These are phyloP conservation scores for Sarcophaga bullata DNA, from an alignment of 1,140 invertebrate species.

Conservation along the genomic window DNA sequence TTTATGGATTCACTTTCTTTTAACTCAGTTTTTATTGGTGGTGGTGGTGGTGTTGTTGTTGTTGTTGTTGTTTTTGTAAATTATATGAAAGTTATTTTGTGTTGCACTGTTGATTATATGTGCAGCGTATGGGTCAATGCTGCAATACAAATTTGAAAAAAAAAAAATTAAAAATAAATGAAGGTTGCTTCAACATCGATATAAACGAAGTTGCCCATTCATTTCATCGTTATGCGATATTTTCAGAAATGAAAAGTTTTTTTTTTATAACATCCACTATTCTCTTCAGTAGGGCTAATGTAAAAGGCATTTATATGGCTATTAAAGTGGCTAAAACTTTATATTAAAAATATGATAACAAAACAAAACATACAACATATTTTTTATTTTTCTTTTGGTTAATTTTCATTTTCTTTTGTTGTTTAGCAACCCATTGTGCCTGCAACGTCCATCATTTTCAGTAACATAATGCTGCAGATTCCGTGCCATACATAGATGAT, in stretches of 20 bases:
- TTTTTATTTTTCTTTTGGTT: neutral
- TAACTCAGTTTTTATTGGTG: no score
- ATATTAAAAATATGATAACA: neutral
- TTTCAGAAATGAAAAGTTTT: neutral
- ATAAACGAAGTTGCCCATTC: no score
- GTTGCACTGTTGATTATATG: neutral
- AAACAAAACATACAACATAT: neutral
- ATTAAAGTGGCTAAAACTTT: neutral
- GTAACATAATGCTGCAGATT: neutral
- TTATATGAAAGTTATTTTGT: neutral
- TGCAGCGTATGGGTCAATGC: neutral
- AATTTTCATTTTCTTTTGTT: neutral
- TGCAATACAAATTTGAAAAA: no score
- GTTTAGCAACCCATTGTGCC: neutral
- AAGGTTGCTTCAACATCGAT: no score
- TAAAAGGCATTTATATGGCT: neutral
- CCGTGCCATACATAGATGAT: neutral
- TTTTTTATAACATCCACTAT: neutral
- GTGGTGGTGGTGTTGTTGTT: no score
- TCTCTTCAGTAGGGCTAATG: neutral
- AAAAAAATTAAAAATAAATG: no score
- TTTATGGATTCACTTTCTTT: slow-evolving; percentile 25
- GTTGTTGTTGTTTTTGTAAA: no score
- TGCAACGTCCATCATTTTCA: neutral
- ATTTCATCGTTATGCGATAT: neutral